Percentiles rank a stretch among this genome's conserved stretches.
Conservation (phyloP, 2,888 invertebrate genomes). For the Osmoderma eremita region DNA sequence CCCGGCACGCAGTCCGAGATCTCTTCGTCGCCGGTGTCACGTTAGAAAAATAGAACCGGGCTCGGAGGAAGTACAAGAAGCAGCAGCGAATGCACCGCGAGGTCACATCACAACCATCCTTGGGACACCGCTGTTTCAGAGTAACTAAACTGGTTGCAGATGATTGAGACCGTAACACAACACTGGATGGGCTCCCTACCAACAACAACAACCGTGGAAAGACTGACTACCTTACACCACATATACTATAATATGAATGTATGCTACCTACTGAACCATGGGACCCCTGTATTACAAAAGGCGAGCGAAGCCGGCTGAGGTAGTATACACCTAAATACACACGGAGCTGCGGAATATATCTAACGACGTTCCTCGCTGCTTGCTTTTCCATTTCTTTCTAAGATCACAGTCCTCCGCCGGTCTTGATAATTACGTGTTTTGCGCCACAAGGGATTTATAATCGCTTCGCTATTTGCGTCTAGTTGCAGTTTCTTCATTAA, state of each 20-base stretch:
- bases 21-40: constrained; percentile 18
- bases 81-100: background rate
- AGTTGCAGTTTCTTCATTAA: constrained; percentile 4
- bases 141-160: constrained; percentile 42
- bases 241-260: constrained; percentile 21
- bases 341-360: constrained; percentile 15
- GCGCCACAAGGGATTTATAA: constrained; percentile 14
- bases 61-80: background rate
- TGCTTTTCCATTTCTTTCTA: constrained; percentile 10
- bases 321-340: background rate
- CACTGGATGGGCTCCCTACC: constrained; percentile 37
- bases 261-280: constrained; percentile 36
- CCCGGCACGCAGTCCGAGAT: background rate
- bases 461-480: constrained; percentile 1
- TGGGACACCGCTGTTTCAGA: constrained; percentile 35
- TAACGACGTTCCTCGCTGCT: constrained; percentile 15
- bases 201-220: constrained; percentile 36
- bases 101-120: constrained; percentile 33
- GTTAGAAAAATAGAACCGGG: constrained; percentile 27
- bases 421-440: constrained; percentile 31
- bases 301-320: background rate
- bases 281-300: constrained; percentile 32
- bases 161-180: constrained; percentile 39
- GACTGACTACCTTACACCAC: constrained; percentile 21
- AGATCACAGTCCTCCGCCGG: constrained; percentile 12